phyloP scores from a whole-genome alignment of 2,888 invertebrate species.

The Odontomyia ornata region DNA sequence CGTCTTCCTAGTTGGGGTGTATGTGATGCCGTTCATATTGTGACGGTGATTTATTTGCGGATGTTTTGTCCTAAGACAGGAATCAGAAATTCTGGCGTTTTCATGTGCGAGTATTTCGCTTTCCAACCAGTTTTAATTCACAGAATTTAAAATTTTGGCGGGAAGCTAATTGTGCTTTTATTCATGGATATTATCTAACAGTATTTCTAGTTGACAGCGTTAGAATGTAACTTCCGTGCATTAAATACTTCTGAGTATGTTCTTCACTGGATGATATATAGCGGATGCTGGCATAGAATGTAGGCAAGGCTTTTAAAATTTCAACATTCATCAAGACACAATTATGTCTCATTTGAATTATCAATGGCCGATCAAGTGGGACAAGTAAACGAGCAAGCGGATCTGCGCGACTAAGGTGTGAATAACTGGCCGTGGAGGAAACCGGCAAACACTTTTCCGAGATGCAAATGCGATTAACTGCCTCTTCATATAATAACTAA shows the following conservation, averaged over 20 bases:
- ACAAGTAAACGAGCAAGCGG: slow-evolving; percentile 3
- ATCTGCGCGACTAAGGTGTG: not conserved
- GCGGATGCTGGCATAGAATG: too few relatives aligned
- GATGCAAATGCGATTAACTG: not conserved
- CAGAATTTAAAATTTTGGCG: too few relatives aligned
- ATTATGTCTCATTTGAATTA: slow-evolving; percentile 20
- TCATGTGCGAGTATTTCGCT: too few relatives aligned
- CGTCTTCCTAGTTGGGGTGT: not conserved
- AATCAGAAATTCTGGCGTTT: too few relatives aligned
- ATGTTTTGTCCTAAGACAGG: too few relatives aligned
- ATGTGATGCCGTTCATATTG: not conserved
- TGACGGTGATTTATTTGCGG: not conserved
- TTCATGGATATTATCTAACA: too few relatives aligned
- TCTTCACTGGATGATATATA: too few relatives aligned
- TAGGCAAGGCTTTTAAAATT: not conserved
- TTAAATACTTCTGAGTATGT: not conserved
- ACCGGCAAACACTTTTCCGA: not conserved
- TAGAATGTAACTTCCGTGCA: not conserved
- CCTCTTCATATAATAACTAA: not conserved
- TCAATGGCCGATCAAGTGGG: slow-evolving; percentile 14
- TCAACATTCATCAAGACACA: slow-evolving; percentile 2
- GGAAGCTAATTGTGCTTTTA: too few relatives aligned
- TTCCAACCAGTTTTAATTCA: too few relatives aligned
- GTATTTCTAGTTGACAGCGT: not conserved
- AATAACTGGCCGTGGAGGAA: not conserved